phyloP scores from a whole-genome alignment of 1,140 invertebrate species.

The Vollenhovia emeryi region DNA sequence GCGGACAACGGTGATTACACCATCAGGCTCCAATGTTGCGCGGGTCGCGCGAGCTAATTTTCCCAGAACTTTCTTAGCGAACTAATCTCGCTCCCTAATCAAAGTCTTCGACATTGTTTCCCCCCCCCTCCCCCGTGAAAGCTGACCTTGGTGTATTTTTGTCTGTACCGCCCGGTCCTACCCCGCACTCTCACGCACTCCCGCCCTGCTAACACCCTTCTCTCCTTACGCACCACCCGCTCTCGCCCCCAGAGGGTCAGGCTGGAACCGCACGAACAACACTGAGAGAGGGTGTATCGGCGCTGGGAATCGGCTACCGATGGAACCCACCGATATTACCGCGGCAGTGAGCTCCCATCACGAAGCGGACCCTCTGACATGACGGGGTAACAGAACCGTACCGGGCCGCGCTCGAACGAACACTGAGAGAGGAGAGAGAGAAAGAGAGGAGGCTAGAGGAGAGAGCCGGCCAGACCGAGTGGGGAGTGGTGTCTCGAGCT shows the following conservation, averaged over 20 bases:
- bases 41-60: background rate
- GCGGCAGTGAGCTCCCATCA: conserved; percentile 80
- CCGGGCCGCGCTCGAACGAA: conserved; percentile 82
- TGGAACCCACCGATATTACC: conserved; percentile 74
- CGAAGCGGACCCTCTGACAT: conserved; percentile 72
- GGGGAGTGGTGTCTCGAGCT: conserved; percentile 69
- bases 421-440: conserved; percentile 79
- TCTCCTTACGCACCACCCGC: conserved; percentile 27
- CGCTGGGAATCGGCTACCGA: conserved; percentile 76
- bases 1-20: background rate
- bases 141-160: background rate
- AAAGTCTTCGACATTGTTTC: conserved; percentile 2
- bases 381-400: conserved; percentile 74
- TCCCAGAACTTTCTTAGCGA: background rate
- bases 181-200: conserved; percentile 37
- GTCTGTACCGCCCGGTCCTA: background rate
- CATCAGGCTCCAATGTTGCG: background rate
- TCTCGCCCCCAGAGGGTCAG: background rate
- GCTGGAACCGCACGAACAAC: conserved; percentile 26
- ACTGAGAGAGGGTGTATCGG: conserved; percentile 59
- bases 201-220: background rate
- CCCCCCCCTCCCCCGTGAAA: background rate
- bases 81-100: background rate
- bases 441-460: conserved; percentile 52
- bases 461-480: conserved; percentile 48